Base-by-base conservation (phyloP, 2,113 vertebrate genomes). In the Martes martes region DNA sequence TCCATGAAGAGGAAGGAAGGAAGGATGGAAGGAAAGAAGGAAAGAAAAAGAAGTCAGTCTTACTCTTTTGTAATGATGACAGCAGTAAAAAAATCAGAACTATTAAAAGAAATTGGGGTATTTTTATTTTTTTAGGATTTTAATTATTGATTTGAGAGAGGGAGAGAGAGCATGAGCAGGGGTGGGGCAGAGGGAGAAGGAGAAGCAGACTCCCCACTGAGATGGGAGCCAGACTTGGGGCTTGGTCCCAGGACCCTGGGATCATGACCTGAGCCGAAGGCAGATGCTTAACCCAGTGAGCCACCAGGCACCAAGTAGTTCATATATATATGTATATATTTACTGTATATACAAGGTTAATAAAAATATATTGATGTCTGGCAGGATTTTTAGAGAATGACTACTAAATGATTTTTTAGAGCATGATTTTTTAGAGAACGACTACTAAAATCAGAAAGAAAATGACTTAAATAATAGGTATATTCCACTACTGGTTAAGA, bases 401-500 rank as follows among this genome's bases (percentile, higher is more conserved):
- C 31, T 69, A 59, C 33, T 50, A 89, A 73, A 96, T 57, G 19
- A 57, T 21, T 57, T 57, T 57, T 21, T 57, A 57, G 55, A 21
- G 55, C 6, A 57, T 57, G 18, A 57, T 57, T 21, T 74, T 74
- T 10, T 52, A 45, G 84, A 39, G 31, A 63, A 45, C 18, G 7
- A 76, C 36, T 78, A 69, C 33, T 50, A 89, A 74, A 96, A 93
- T 93, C 78, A 89, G 78, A 93, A 42, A 74, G 65, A 93, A 83
- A 93, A 96, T 57, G 59, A 65, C 84, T 61, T 76, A 47, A 24
- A 89, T 31, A 45, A 90, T 21, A 80, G 42, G 16, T 18, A 63
- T 42, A 87, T 71, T 80, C 21, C 52, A 28, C 59, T 92, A 57
- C n/a, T 39, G 63, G 81, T 14, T 73, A 28, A 82, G 42, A 82